These are phyloP conservation scores for Ceraclea dissimilis DNA, from an alignment of 2,888 invertebrate genomes.

Conservation along the genomic window DNA sequence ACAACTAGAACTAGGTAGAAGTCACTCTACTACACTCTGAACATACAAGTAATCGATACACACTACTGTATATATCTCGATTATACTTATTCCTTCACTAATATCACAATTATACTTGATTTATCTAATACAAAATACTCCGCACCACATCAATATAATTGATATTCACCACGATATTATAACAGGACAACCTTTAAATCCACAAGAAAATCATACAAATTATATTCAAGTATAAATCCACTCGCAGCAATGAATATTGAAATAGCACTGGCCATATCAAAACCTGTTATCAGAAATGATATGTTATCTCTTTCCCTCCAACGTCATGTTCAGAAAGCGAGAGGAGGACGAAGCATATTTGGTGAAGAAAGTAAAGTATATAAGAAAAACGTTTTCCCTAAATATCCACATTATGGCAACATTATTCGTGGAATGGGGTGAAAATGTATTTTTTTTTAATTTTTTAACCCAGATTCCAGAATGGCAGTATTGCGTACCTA, in stretches of 20 bases:
- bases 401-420: neutral
- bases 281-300: constrained; percentile 22
- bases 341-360: neutral
- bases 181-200: constrained; percentile 19
- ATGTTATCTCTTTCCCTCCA: constrained; percentile 16
- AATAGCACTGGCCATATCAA: constrained; percentile 23
- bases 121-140: constrained; percentile 12
- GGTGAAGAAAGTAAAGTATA: neutral
- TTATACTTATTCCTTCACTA: constrained; percentile 19
- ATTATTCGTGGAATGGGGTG: neutral
- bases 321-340: neutral
- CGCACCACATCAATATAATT: constrained; percentile 13
- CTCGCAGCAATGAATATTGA: constrained; percentile 21
- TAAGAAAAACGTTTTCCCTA: neutral
- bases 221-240: constrained; percentile 19
- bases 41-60: constrained; percentile 20
- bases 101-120: constrained; percentile 13
- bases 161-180: constrained; percentile 14
- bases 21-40: neutral
- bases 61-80: constrained; percentile 16
- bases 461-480: neutral
- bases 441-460: neutral
- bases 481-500: too few relatives aligned
- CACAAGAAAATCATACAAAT: constrained; percentile 22
- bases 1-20: neutral